Evolutionary conservation across 2,888 invertebrate genomes (phyloP), one percentile per base, ranked within the genome.

Genomic region (Eupsilia transversa): DNA sequence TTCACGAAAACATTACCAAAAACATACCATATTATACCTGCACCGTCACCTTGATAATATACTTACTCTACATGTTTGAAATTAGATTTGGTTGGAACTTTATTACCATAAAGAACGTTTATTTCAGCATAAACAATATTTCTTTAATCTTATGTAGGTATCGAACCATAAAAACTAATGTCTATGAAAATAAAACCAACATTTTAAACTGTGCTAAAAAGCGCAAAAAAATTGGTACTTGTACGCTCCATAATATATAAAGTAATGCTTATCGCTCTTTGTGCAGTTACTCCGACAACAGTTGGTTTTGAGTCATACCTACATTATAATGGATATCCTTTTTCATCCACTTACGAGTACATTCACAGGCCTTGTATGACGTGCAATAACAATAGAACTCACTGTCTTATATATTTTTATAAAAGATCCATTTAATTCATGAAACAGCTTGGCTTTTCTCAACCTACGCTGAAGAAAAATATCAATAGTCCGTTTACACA

Each of bases 301-400:
- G 57, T 73, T 54, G 52, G 56, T 67, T 63, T 79, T 81, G 79
- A 83, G 43, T 82, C 75, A 82, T 83, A 72, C 75, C 83, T 83
- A 72, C 67, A 56, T 63, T 83, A 59, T 59, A 79, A 79, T 75
- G 68, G 30, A 65, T 66, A 61, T 72, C 80, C 68, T 69, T 74
- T 77, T 64, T 59, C 69, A 66, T 63, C 68, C 68, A 75, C 75
- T 79, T 72, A 78, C 46, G 46, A 46, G 23, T 46, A 46, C 75
- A 79, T 83, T 72, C 71, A 60, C 80, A 69, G 61, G 49, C 71
- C 79, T 72, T 63, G 75, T 54, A 41, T 69, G 80, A 79, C 60
- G 49, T 52, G n/a, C 27, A 71, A 43, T 56, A 54, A 74, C 49
- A 83, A 60, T 64, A 57, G 54, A 57, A 59, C 20, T 46, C 52